Conservation (phyloP, 2,888 invertebrate species). For the Caenorhabditis japonica region DNA sequence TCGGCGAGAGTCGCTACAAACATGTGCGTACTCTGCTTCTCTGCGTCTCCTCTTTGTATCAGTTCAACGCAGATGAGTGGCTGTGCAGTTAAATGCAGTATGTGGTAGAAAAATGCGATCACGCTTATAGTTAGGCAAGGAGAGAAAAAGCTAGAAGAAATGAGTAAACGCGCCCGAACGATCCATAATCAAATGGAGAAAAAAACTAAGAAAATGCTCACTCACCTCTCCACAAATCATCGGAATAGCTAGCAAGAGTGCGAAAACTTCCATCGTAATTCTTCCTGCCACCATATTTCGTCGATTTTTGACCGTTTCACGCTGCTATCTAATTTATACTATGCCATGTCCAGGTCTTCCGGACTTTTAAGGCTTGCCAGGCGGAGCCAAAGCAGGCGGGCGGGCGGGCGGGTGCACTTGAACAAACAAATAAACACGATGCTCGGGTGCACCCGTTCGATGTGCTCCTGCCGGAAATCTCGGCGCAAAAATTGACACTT, state of each 20-base stretch:
- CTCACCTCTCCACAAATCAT: conserved; percentile 26
- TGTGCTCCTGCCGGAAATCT: conserved; percentile 1
- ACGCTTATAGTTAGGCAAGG: no score
- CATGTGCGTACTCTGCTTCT: no score
- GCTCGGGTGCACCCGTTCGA: not conserved
- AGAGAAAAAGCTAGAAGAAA: no score
- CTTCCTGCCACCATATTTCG: not conserved
- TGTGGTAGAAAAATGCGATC: no score
- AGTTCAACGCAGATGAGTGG: no score
- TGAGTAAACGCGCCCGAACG: no score
- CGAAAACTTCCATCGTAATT: not conserved
- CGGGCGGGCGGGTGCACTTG: conserved; percentile 4
- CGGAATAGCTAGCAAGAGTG: conserved; percentile 23
- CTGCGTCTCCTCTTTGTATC: no score
- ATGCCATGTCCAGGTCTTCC: not conserved
- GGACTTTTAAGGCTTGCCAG: not conserved
- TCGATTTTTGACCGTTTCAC: not conserved
- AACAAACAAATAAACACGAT: conserved; percentile 15
- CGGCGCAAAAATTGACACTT: conserved; percentile 3
- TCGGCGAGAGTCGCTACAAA: no score
- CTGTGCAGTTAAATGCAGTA: no score
- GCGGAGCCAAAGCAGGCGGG: not conserved
- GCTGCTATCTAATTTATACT: not conserved
- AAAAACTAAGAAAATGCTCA: not conserved
- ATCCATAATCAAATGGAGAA: not conserved